phyloP scores from a whole-genome alignment of 1,140 invertebrate genomes.

The Nasonia vitripennis region DNA sequence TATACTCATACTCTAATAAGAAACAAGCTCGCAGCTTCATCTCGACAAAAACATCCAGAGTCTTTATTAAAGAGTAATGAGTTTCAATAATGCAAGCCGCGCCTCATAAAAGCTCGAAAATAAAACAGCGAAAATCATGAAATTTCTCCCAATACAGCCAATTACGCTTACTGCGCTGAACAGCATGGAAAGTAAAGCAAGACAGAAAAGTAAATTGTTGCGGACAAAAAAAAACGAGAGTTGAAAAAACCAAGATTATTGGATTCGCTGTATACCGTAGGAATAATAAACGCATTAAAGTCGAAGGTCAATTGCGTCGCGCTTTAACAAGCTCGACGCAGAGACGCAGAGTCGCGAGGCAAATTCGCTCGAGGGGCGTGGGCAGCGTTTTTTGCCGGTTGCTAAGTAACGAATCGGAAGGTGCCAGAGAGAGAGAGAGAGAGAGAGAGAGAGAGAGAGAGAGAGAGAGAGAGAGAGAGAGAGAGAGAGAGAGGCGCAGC shows the following conservation, averaged over 20 bases:
- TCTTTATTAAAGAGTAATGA: too few species aligned
- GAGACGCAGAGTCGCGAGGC: neutral
- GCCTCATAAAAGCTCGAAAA: too few species aligned
- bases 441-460: too few species aligned
- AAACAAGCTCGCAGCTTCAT: neutral
- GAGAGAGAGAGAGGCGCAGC: neutral
- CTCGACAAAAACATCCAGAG: neutral
- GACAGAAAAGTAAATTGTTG: neutral
- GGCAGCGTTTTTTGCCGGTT: neutral
- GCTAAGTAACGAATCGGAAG: neutral
- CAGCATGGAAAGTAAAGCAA: too few species aligned
- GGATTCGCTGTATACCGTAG: neutral
- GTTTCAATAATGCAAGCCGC: too few species aligned
- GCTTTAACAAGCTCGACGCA: neutral
- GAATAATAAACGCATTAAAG: conserved; percentile 11
- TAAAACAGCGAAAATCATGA: neutral
- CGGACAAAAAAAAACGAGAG: neutral
- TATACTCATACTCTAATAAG: neutral
- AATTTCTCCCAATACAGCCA: neutral
- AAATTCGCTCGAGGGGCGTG: neutral
- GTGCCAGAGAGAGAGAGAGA: neutral
- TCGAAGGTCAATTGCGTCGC: neutral
- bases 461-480: too few species aligned
- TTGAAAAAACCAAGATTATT: conserved; percentile 25
- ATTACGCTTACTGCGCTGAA: neutral